These are phyloP conservation scores for Serrognathus titanus DNA, from an alignment of 2,888 invertebrate genomes.

Conservation along the genomic window DNA sequence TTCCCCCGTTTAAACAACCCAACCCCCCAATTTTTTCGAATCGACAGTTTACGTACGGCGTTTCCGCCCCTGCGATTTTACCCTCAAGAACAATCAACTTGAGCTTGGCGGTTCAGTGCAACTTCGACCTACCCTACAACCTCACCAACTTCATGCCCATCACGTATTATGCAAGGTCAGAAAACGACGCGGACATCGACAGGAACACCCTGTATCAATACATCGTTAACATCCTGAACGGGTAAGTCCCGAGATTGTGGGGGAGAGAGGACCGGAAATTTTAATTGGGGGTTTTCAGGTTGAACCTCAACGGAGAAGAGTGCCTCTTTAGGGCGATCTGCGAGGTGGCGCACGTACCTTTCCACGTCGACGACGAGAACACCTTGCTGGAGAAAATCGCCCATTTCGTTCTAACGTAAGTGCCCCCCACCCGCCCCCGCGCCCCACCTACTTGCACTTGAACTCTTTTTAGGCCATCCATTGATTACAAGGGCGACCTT, in stretches of 20 bases:
- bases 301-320: conserved; percentile 38
- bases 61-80: conserved; percentile 38
- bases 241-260: conserved; percentile 26
- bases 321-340: conserved; percentile 40
- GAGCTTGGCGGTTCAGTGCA: conserved; percentile 35
- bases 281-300: conserved; percentile 26
- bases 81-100: conserved; percentile 39
- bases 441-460: neutral
- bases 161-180: conserved; percentile 30
- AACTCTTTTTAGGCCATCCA: conserved; percentile 31
- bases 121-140: conserved; percentile 38
- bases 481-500: conserved; percentile 22
- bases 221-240: conserved; percentile 32
- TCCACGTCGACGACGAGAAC: conserved; percentile 40
- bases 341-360: conserved; percentile 40
- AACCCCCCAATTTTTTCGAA: neutral
- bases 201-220: conserved; percentile 38
- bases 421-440: neutral
- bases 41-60: conserved; percentile 36
- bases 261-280: neutral
- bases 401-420: conserved; percentile 43
- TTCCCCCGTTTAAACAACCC: too few relatives aligned
- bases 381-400: conserved; percentile 47
- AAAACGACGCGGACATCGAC: conserved; percentile 33
- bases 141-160: conserved; percentile 31